phyloP scores from a whole-genome alignment of 2,797 vertebrate genomes.

The Eurystomus glaucurus region DNA sequence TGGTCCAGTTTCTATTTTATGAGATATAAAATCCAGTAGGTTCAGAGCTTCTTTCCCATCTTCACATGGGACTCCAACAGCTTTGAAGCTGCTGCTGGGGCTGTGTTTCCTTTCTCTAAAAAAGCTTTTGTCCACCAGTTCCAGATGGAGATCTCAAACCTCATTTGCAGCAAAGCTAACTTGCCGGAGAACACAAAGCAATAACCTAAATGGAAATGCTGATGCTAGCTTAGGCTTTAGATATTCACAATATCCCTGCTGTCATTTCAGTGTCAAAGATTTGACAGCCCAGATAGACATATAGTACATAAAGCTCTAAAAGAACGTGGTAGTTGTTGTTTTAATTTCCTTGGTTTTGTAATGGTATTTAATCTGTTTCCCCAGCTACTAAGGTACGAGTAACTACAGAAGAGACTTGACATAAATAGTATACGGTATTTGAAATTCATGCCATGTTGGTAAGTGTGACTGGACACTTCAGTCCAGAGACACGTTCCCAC shows the following conservation, averaged over 20 bases:
- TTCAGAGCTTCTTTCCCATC: background rate
- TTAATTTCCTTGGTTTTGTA: background rate
- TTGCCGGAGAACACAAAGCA: background rate
- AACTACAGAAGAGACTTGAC: background rate
- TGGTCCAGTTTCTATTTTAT: background rate
- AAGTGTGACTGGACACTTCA: background rate
- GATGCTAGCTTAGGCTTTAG: background rate
- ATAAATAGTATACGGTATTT: background rate
- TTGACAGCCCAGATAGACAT: background rate
- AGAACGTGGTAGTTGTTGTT: background rate
- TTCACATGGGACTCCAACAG: background rate
- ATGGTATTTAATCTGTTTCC: background rate
- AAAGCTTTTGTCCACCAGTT: conserved; percentile 37
- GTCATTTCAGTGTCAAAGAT: background rate
- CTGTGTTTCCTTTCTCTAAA: background rate
- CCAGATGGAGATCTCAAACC: conserved; percentile 41
- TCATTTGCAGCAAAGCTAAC: background rate
- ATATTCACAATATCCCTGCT: conserved; percentile 2
- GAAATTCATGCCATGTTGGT: background rate
- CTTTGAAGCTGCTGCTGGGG: background rate
- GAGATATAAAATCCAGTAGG: background rate
- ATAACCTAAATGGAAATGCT: background rate
- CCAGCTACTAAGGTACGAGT: background rate
- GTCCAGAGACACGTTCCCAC: background rate
- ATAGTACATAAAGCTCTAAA: background rate